Evolutionary conservation across 2,888 invertebrate genomes (phyloP).

Genomic region (Dolomedes plantarius): DNA sequence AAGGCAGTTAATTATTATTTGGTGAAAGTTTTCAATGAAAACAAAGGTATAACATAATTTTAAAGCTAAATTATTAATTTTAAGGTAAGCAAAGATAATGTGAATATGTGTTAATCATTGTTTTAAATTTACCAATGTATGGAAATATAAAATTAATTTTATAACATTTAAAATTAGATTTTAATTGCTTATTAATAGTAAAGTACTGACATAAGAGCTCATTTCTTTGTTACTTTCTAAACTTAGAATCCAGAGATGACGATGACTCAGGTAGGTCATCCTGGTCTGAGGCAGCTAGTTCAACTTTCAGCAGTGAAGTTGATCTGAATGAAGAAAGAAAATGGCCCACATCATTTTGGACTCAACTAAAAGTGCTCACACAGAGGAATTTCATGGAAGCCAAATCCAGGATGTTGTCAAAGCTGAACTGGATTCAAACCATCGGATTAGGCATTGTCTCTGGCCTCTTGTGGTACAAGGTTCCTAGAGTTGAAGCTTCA

Average conservation of each 20-base stretch:
- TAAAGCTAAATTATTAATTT: too few relatives aligned
- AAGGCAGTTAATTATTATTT: too few relatives aligned
- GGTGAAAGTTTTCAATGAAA: too few relatives aligned
- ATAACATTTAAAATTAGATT: too few relatives aligned
- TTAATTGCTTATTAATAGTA: too few relatives aligned
- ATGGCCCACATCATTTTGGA: slow-evolving; percentile 87
- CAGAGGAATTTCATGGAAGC: slow-evolving; percentile 87
- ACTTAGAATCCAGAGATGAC: slow-evolving; percentile 78
- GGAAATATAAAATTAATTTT: too few relatives aligned
- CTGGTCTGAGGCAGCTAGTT: slow-evolving; percentile 80
- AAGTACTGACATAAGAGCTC: too few relatives aligned
- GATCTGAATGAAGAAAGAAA: slow-evolving; percentile 77
- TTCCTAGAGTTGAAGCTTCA: slow-evolving; percentile 84
- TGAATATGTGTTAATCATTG: too few relatives aligned
- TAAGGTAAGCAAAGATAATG: too few relatives aligned
- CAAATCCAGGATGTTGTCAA: slow-evolving; percentile 85
- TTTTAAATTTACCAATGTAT: too few relatives aligned
- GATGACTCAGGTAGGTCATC: slow-evolving; percentile 81
- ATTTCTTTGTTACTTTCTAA: too few relatives aligned
- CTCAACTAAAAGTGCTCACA: slow-evolving; percentile 86
- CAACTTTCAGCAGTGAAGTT: slow-evolving; percentile 74
- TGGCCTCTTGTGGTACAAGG: slow-evolving; percentile 86
- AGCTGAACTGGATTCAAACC: slow-evolving; percentile 86
- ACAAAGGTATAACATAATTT: too few relatives aligned
- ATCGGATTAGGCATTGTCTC: slow-evolving; percentile 84